Evolutionary conservation across 2,888 invertebrate genomes (phyloP), one percentile per base, ranked within the genome.

Genomic region (Gibbula magus): DNA sequence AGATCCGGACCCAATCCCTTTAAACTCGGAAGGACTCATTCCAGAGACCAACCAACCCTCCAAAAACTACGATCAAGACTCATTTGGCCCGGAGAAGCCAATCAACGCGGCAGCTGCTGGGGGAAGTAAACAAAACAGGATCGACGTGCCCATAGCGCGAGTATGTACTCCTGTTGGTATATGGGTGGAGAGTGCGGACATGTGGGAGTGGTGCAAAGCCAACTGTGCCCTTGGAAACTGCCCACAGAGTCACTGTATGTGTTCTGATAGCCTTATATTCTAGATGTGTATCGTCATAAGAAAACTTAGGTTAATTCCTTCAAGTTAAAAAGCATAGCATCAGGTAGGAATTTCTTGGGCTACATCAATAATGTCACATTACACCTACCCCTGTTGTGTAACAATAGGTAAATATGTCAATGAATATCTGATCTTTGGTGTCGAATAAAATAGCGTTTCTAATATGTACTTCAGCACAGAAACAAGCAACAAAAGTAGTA

Each of bases 161-260:
- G 67, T 75, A 16, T 81, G 81, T 25, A 74, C 67, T 0, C 81
- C 81, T 4, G 75, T 53, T 8, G 79, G 79, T 1, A 32, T 52
- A 2, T 81, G 77, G 75, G 51, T 75, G 10, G 77, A 77, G 39
- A 39, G 73, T 7, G 61, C 66, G 18, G 66, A 77, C 16, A 81
- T 81, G 81, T 81, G 81, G 81, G 25, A 73, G 10, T 81, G 81
- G 81, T 81, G 81, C 35, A 39, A 77, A 18, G 56, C 75, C 16
- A 77, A 81, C 53, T 81, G 81, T 52, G 61, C 75, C 32, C 52
- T 67, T n/a, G 81, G 77, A n/a, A 70, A 77, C 67, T 81, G 81
- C 45, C 81, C 79, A 10, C 25, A 39, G 4, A 66, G 77, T 22
- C 77, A 81, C 66, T 81, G 81, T 39, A 74, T 77, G 20, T 81